Conservation (phyloP, 2,888 invertebrate genomes). For the Pristionchus arcanus region DNA sequence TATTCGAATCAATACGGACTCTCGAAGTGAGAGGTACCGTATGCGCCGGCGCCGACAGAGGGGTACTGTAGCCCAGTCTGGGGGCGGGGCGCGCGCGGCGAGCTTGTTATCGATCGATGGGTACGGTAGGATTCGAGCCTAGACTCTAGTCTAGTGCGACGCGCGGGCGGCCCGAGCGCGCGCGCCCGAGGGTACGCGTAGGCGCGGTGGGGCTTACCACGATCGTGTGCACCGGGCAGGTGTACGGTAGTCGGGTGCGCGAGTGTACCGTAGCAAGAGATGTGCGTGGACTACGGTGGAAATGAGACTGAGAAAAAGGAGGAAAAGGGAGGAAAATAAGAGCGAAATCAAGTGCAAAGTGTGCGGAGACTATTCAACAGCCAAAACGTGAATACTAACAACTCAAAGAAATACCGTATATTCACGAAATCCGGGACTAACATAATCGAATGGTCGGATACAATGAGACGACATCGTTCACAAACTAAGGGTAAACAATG, state of each 20-base stretch:
- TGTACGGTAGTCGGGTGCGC: neutral
- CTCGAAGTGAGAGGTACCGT: neutral
- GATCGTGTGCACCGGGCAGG: neutral
- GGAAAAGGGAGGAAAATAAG: neutral
- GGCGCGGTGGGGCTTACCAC: neutral
- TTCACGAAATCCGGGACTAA: neutral
- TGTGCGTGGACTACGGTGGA: neutral
- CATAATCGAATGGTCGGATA: neutral
- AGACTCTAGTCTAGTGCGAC: slow-evolving; percentile 32
- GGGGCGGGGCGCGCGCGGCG: neutral
- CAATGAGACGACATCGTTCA: neutral
- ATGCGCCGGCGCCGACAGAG: neutral
- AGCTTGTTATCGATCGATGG: slow-evolving; percentile 11
- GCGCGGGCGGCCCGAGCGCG: neutral
- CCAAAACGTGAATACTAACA: neutral
- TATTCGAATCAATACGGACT: neutral
- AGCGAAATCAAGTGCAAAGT: neutral
- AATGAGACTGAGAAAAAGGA: too few relatives aligned
- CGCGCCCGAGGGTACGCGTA: neutral
- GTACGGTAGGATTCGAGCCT: slow-evolving; percentile 48
- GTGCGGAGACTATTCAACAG: neutral
- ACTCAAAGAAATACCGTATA: neutral
- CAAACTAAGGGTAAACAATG: neutral
- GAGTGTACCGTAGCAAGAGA: neutral
- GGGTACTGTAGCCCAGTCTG: neutral